A percentile compares a stretch with the other conserved stretches of the same genome.
These are phyloP conservation scores for Glyptemys insculpta DNA, from an alignment of 2,797 vertebrate species.

Conservation along the genomic window DNA sequence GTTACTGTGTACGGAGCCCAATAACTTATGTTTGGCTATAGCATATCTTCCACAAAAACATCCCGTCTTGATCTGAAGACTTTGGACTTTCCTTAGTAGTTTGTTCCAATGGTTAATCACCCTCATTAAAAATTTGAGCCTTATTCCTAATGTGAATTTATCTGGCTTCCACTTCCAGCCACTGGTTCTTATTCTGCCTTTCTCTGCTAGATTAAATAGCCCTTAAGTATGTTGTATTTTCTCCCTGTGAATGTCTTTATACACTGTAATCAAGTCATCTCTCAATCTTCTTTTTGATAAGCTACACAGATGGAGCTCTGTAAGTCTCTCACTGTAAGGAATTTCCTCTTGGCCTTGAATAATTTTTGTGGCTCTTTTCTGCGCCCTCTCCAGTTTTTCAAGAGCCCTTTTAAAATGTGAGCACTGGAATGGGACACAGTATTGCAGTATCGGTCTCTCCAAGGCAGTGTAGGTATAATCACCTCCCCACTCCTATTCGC, in stretches of 20 bases:
- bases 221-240: not conserved
- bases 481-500: not conserved
- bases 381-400: not conserved
- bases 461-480: not conserved
- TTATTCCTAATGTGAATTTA: not conserved
- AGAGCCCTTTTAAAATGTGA: not conserved
- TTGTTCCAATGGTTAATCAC: not conserved
- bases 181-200: not conserved
- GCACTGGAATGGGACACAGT: not conserved
- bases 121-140: not conserved
- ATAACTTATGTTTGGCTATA: not conserved
- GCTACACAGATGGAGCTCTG: not conserved
- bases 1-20: not conserved
- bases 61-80: not conserved
- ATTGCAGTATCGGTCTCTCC: not conserved
- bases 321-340: not conserved
- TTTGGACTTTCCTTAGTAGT: not conserved
- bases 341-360: not conserved
- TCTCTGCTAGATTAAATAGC: not conserved
- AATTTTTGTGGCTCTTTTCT: not conserved
- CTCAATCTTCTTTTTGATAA: not conserved
- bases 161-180: not conserved
- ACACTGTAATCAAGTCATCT: not conserved
- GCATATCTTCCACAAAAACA: not conserved
- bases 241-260: not conserved